Conservation (phyloP, 2,888 invertebrate species). For the Tridacna gigas region DNA sequence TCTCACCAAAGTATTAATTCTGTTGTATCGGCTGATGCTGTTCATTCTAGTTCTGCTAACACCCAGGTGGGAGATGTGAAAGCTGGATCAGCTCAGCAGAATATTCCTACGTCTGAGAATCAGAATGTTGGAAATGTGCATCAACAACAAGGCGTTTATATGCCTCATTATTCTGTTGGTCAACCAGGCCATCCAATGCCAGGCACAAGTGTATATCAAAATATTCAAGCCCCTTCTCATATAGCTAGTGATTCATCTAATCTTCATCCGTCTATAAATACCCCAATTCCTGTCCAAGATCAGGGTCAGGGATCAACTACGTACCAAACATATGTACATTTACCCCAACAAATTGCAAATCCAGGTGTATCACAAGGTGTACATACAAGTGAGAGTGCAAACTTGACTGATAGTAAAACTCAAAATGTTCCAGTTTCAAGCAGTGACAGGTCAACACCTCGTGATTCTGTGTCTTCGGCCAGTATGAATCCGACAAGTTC, state of each 20-base stretch:
- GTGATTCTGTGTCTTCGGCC: constrained; percentile 1
- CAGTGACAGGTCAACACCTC: constrained; percentile 18
- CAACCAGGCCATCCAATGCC: constrained; percentile 39
- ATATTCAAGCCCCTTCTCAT: constrained; percentile 35
- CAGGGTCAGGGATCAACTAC: constrained; percentile 55
- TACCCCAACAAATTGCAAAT: constrained; percentile 58
- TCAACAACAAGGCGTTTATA: constrained; percentile 51
- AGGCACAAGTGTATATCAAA: constrained; percentile 51
- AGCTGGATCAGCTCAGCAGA: constrained; percentile 34
- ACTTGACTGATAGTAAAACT: constrained; percentile 18
- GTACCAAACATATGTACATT: constrained; percentile 60
- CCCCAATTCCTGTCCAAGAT: constrained; percentile 22
- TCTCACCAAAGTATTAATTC: constrained; percentile 64
- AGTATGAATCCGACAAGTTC: constrained; percentile 1
- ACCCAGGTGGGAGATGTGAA: constrained; percentile 43
- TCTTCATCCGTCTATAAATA: constrained; percentile 17
- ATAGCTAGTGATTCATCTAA: constrained; percentile 24
- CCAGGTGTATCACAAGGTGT: constrained; percentile 46
- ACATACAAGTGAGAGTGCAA: constrained; percentile 37
- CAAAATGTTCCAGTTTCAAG: constrained; percentile 32
- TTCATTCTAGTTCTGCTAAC: constrained; percentile 46
- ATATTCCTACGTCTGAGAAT: constrained; percentile 34
- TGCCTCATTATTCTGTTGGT: constrained; percentile 57
- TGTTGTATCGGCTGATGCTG: constrained; percentile 48
- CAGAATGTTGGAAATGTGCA: constrained; percentile 45